Base-by-base conservation (phyloP, 2,113 vertebrate genomes). In the Lepisosteus oculatus region DNA sequence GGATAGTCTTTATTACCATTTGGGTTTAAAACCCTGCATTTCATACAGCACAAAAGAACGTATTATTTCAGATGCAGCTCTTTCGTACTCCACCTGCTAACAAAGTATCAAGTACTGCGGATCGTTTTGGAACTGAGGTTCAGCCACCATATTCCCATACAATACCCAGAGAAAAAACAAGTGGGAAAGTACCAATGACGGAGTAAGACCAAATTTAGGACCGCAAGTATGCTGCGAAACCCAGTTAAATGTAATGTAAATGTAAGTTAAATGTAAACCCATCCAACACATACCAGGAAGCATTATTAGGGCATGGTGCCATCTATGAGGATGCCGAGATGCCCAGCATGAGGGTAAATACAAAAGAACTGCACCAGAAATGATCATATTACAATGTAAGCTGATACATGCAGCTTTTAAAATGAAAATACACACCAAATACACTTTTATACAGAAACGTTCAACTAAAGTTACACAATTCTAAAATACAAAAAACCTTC, bases 291-390 rank as follows among this genome's bases (percentile, higher is more conserved):
- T 29, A 29, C 29, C 29, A 29, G 29, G 29, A 29, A 29, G 29
- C 2, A 2, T 29, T 29, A 29, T 29, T 29, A 29, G 29, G 47
- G 9, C 47, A 51, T 6, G 2, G 47, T 51, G 5, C 9, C 5
- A 51, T 51, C 9, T 51, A 51, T 51, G 47, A 9, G 47, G 9
- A 51, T 51, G 9, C 47, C 9, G 47, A 9, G 5, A 51, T 51
- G 47, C 9, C 9, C 9, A 51, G 47, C 5, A 5, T 51, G 15
- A 17, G 15, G 15, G 47, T 51, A 51, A 5, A 5, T 72, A 77
- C 3, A 69, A 42, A 72, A 88, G 93, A 91, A 94, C 93, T 94
- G 94, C 94, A 96, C 92, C 91, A 94, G 93, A 94, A 96, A 96
- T 92, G 91, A 87, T 43, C 79, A 76, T 74, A 29, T 83, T 72